Evolutionary conservation across 2,888 invertebrate species (phyloP).

Genomic region (Steinernema scapterisci): DNA sequence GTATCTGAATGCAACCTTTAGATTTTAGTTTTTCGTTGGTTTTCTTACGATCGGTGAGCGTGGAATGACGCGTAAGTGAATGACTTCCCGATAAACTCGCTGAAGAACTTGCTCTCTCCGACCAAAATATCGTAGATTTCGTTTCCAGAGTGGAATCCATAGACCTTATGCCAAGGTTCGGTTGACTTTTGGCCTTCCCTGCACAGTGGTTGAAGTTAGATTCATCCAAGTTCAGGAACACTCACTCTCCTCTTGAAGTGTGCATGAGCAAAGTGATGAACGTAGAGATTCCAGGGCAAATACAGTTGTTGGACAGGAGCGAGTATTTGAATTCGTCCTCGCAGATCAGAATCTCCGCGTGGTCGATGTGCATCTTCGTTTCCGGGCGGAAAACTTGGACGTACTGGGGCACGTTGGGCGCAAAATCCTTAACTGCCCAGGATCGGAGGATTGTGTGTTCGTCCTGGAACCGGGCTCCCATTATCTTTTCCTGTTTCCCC

Average conservation of each 20-base stretch:
- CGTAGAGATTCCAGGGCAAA: constrained; percentile 95
- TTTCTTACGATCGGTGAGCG: constrained; percentile 87
- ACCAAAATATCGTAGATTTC: constrained; percentile 90
- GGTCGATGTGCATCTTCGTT: constrained; percentile 96
- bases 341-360: constrained; percentile 96
- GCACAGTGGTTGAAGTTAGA: constrained; percentile 46
- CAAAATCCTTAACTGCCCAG: constrained; percentile 98
- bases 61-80: constrained; percentile 99
- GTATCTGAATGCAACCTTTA: constrained; percentile 80
- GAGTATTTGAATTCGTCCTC: constrained; percentile 99
- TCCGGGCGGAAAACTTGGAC: constrained; percentile 97
- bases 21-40: no score
- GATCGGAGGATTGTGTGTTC: constrained; percentile 82
- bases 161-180: constrained; percentile 97
- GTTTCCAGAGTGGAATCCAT: constrained; percentile 96
- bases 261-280: constrained; percentile 91
- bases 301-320: constrained; percentile 93
- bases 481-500: no score
- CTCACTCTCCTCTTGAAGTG: constrained; percentile 96
- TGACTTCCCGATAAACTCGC: constrained; percentile 97
- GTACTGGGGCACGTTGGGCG: constrained; percentile 92
- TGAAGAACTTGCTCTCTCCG: constrained; percentile 80
- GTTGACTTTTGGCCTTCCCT: constrained; percentile 92
- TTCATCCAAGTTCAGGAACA: constrained; percentile 35
- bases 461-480: constrained; percentile 72